These are phyloP conservation scores for Amblyraja radiata DNA, from an alignment of 2,797 vertebrate genomes.

Conservation along the genomic window DNA sequence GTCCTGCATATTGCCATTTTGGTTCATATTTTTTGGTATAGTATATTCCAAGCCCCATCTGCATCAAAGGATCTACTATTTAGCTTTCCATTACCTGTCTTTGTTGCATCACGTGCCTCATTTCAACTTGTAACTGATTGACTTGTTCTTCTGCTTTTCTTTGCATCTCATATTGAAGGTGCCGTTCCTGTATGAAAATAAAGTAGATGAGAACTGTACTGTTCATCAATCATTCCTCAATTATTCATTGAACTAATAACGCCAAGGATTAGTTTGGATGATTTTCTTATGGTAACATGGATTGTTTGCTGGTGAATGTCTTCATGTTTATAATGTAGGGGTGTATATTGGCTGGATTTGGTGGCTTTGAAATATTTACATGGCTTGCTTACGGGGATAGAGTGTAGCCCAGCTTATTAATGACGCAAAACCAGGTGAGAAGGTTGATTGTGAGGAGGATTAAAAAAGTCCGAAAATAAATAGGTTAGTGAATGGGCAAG, in stretches of 20 bases:
- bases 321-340: not conserved
- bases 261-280: not conserved
- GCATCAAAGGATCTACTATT: too few species aligned
- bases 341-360: not conserved
- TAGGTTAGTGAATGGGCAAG: too few species aligned
- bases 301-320: not conserved
- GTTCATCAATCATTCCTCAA: not conserved
- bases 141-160: slow-evolving; percentile 42
- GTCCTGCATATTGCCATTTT: too few species aligned
- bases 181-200: slow-evolving; percentile 40
- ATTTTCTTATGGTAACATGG: not conserved
- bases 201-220: not conserved
- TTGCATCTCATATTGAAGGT: slow-evolving; percentile 42
- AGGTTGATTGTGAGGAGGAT: too few species aligned
- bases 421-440: too few species aligned
- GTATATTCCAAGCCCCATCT: too few species aligned
- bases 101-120: slow-evolving; percentile 39
- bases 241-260: not conserved
- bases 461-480: too few species aligned
- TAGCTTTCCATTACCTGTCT: slow-evolving; percentile 41
- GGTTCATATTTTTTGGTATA: too few species aligned
- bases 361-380: not conserved
- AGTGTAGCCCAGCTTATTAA: too few species aligned
- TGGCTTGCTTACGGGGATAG: not conserved
- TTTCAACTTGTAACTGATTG: slow-evolving; percentile 41